Percentiles rank a stretch among this genome's conserved stretches.
phyloP scores from a whole-genome alignment of 2,888 invertebrate species.

The Heliconius sara region DNA sequence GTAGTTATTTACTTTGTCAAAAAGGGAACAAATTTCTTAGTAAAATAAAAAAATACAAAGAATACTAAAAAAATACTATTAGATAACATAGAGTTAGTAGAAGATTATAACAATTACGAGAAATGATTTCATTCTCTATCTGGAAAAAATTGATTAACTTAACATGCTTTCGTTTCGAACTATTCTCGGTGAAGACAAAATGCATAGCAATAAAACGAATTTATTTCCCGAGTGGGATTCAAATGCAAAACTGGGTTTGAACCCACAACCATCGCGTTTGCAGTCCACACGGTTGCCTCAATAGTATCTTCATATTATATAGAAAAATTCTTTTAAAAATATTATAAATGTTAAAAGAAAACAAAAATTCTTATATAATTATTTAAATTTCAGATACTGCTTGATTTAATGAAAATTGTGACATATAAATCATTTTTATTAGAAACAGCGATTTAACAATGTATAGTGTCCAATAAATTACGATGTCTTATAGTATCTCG shows the following conservation, averaged over 20 bases:
- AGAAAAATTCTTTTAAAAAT: background rate
- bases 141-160: too few relatives aligned
- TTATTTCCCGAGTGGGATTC: too few relatives aligned
- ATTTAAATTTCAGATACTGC: background rate
- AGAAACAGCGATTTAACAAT: slow-evolving; percentile 14
- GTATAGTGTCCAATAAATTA: slow-evolving; percentile 12
- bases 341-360: background rate
- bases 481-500: background rate
- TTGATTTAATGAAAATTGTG: background rate
- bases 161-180: too few relatives aligned
- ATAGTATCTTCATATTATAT: too few relatives aligned
- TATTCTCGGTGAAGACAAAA: too few relatives aligned
- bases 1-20: background rate
- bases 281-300: too few relatives aligned
- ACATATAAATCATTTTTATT: slow-evolving; percentile 10
- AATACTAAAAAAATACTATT: background rate
- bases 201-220: too few relatives aligned
- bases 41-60: too few relatives aligned
- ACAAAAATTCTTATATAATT: background rate
- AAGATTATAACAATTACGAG: too few relatives aligned
- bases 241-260: too few relatives aligned
- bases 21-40: background rate
- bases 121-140: too few relatives aligned
- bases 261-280: too few relatives aligned
- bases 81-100: background rate